Conservation (phyloP, 1,140 invertebrate genomes). For the Caenorhabditis briggsae region DNA sequence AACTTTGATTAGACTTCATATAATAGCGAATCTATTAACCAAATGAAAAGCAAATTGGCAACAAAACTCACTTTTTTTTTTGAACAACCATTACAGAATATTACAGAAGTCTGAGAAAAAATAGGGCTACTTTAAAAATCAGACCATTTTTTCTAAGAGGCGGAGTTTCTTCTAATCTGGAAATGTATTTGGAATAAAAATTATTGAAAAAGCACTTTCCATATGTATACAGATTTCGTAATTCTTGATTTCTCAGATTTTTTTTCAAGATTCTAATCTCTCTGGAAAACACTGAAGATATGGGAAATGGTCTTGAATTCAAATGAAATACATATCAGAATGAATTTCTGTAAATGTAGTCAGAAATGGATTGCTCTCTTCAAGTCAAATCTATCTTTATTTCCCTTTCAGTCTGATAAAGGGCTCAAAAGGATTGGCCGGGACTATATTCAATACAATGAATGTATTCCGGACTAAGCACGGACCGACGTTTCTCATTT, state of each 20-base stretch:
- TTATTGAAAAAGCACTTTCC: not conserved
- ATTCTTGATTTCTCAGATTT: constrained; percentile 4
- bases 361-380: constrained; percentile 18
- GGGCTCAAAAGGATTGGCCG: not conserved
- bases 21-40: no score
- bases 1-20: no score
- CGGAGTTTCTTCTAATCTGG: not conserved
- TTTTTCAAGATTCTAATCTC: not conserved
- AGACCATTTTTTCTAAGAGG: not conserved
- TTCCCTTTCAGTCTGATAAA: not conserved
- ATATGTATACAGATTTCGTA: not conserved
- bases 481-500: not conserved
- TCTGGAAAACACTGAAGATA: not conserved
- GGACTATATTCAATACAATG: constrained; percentile 22
- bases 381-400: not conserved
- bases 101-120: no score
- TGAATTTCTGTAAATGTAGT: not conserved
- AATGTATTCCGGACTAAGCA: constrained; percentile 44
- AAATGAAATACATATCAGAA: no score
- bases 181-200: constrained; percentile 8
- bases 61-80: no score
- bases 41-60: no score
- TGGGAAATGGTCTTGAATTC: not conserved
- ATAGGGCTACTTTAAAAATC: not conserved
- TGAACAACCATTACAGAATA: no score